phyloP scores from a whole-genome alignment of 2,888 invertebrate genomes.

The Papilio demoleus region DNA sequence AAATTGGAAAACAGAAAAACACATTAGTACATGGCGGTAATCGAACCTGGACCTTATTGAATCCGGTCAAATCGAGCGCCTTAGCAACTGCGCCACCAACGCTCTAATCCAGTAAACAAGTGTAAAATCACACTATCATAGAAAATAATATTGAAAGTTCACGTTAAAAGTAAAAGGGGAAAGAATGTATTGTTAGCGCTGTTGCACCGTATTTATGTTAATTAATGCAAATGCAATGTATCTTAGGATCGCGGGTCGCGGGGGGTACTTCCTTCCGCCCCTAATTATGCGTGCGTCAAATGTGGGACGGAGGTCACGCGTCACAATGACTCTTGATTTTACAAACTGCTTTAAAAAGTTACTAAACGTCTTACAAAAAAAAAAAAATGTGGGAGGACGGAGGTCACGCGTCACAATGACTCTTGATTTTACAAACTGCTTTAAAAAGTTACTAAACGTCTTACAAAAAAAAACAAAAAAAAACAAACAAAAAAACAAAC shows the following conservation, averaged over 20 bases:
- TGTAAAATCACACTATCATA: not conserved
- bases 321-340: constrained; percentile 37
- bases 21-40: no score
- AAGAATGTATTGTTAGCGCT: constrained; percentile 37
- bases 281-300: constrained; percentile 58
- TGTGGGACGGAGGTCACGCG: constrained; percentile 47
- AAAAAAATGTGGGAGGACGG: constrained; percentile 51
- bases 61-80: no score
- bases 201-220: constrained; percentile 54
- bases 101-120: no score
- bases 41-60: no score
- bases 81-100: no score
- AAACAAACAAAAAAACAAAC: no score
- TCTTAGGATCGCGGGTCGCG: constrained; percentile 56
- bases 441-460: constrained; percentile 12
- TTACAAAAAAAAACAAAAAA: no score
- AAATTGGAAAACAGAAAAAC: no score
- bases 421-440: constrained; percentile 37
- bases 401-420: constrained; percentile 32
- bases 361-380: no score
- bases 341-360: constrained; percentile 22
- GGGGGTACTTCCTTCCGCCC: constrained; percentile 65
- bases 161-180: constrained; percentile 27
- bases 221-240: constrained; percentile 68
- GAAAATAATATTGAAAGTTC: constrained; percentile 8